These are phyloP conservation scores for Psittacula cyanocephala DNA, from an alignment of 2,113 vertebrate genomes.

Conservation along the genomic window DNA sequence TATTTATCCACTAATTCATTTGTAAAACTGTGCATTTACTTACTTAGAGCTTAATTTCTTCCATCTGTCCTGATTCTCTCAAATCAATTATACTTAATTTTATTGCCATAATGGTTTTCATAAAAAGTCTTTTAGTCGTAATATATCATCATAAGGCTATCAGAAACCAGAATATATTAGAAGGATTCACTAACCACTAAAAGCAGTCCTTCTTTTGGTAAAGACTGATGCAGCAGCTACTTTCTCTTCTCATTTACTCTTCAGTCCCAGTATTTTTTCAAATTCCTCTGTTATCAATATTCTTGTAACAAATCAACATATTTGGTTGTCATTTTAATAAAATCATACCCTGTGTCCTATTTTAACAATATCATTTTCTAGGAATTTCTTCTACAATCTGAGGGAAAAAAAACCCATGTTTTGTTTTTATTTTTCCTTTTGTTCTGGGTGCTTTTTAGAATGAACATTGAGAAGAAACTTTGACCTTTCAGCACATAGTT, in stretches of 20 bases:
- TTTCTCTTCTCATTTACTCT: neutral
- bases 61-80: neutral
- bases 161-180: neutral
- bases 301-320: neutral
- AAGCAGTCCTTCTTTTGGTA: neutral
- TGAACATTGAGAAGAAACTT: neutral
- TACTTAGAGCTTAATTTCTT: neutral
- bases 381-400: neutral
- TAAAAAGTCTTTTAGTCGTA: neutral
- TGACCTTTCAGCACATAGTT: neutral
- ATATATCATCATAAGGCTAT: neutral
- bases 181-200: neutral
- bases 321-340: neutral
- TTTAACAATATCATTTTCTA: neutral
- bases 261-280: neutral
- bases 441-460: neutral
- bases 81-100: neutral
- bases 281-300: neutral
- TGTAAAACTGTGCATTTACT: neutral
- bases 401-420: neutral
- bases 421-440: rapidly evolving
- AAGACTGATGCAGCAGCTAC: neutral
- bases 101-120: neutral
- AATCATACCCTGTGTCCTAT: neutral
- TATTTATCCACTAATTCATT: neutral